Percentiles rank a stretch among this genome's conserved stretches.
Conservation (phyloP, 2,888 invertebrate species). For the Hirtodrosophila confusa region DNA sequence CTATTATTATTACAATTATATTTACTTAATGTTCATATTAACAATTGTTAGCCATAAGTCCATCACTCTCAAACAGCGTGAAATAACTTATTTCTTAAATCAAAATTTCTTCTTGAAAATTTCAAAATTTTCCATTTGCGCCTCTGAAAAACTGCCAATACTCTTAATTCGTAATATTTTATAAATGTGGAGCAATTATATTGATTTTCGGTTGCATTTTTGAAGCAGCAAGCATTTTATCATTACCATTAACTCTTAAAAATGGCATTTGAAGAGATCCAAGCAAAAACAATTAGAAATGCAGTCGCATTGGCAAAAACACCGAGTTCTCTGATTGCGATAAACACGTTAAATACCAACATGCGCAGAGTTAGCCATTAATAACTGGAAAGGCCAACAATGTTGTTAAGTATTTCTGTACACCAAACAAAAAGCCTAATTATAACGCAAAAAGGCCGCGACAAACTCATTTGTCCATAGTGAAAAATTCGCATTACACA, state of each 20-base stretch:
- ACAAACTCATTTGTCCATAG: slow-evolving; percentile 80
- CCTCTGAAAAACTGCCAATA: slow-evolving; percentile 6
- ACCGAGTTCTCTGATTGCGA: slow-evolving; percentile 51
- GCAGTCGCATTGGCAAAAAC: slow-evolving; percentile 14
- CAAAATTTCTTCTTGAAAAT: too few species aligned
- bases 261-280: slow-evolving; percentile 25
- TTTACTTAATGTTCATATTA: too few species aligned
- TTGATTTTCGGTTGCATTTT: slow-evolving; percentile 21
- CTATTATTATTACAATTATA: too few species aligned
- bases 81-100: too few species aligned
- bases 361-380: slow-evolving; percentile 75
- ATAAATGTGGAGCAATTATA: slow-evolving; percentile 19
- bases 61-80: too few species aligned
- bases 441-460: slow-evolving; percentile 69
- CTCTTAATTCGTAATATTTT: slow-evolving; percentile 10
- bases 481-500: slow-evolving; percentile 77
- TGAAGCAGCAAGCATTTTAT: slow-evolving; percentile 15
- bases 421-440: slow-evolving; percentile 51
- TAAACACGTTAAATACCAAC: slow-evolving; percentile 69
- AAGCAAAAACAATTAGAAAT: slow-evolving; percentile 23
- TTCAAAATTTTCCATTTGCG: too few species aligned
- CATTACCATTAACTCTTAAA: slow-evolving; percentile 26
- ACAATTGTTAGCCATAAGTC: too few species aligned
- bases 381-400: slow-evolving; percentile 72
- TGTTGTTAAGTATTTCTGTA: slow-evolving; percentile 70